A percentile compares a stretch with the other conserved stretches of the same genome.
Conservation (phyloP, 2,888 invertebrate species). For the Archaeoteleia sp. region DNA sequence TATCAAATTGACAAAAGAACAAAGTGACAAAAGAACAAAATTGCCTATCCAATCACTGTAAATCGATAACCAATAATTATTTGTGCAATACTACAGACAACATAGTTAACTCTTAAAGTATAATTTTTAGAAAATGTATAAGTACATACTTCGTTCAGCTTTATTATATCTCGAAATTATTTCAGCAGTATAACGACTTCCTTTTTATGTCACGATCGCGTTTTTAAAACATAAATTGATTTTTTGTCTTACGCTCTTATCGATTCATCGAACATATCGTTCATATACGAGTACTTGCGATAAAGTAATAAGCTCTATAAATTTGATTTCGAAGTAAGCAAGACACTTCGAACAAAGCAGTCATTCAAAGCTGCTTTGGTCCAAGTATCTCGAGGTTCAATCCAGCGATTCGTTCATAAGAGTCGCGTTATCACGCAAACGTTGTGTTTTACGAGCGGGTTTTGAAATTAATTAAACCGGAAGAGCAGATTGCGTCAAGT, state of each 20-base stretch:
- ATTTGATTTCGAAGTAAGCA: constrained; percentile 31
- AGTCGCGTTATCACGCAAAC: constrained; percentile 40
- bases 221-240: constrained; percentile 19
- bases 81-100: too few species aligned
- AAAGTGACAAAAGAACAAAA: too few species aligned
- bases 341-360: constrained; percentile 37
- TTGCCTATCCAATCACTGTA: too few species aligned
- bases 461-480: constrained; percentile 62
- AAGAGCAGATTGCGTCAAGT: constrained; percentile 55
- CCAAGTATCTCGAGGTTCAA: constrained; percentile 19
- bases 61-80: too few species aligned
- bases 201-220: constrained; percentile 19
- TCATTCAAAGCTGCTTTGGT: constrained; percentile 28
- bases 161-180: not conserved
- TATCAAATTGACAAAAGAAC: too few species aligned
- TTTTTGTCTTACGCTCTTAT: constrained; percentile 28
- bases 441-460: constrained; percentile 53
- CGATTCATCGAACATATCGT: constrained; percentile 37
- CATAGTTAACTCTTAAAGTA: too few species aligned
- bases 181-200: constrained; percentile 18
- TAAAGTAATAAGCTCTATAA: constrained; percentile 41
- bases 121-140: too few species aligned
- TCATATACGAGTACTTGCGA: constrained; percentile 33
- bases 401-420: constrained; percentile 32
- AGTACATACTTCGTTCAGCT: not conserved